Conservation (phyloP, 2,888 invertebrate species). For the Zaprionus bogoriensis region DNA sequence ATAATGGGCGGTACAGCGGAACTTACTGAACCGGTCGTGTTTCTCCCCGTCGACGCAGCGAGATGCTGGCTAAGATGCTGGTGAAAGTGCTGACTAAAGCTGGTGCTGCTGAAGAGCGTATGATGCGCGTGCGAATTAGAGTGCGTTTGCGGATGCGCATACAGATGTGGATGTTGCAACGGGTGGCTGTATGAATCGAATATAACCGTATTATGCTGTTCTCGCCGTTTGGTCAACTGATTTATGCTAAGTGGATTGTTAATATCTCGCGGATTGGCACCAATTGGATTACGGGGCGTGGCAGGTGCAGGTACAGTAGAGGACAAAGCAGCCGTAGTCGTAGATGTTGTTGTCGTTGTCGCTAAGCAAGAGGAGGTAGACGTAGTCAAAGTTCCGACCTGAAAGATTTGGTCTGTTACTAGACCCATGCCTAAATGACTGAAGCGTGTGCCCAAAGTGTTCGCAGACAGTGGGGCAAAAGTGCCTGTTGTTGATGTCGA, state of each 20-base stretch:
- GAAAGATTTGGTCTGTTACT: conserved; percentile 49
- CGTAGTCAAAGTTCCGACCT: conserved; percentile 4
- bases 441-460: conserved; percentile 77
- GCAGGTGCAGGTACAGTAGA: conserved; percentile 1
- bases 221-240: conserved; percentile 89
- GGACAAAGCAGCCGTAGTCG: background rate
- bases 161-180: conserved; percentile 31
- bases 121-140: conserved; percentile 38
- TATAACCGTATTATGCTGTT: conserved; percentile 47
- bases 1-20: conserved; percentile 4
- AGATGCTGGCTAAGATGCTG: conserved; percentile 79
- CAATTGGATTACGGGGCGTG: conserved; percentile 89
- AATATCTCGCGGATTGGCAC: conserved; percentile 95
- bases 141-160: conserved; percentile 17
- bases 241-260: conserved; percentile 96
- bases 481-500: conserved; percentile 62
- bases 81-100: conserved; percentile 80
- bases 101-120: conserved; percentile 61
- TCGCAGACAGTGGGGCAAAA: conserved; percentile 34
- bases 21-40: conserved; percentile 57
- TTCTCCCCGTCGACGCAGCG: conserved; percentile 51
- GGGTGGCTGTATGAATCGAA: conserved; percentile 24
- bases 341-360: conserved; percentile 3
- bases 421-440: conserved; percentile 79
- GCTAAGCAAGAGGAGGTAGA: background rate